Percentiles rank a stretch among this genome's conserved stretches.
Evolutionary conservation across 2,797 vertebrate genomes (phyloP).

Genomic region (Hemibagrus guttatus): DNA sequence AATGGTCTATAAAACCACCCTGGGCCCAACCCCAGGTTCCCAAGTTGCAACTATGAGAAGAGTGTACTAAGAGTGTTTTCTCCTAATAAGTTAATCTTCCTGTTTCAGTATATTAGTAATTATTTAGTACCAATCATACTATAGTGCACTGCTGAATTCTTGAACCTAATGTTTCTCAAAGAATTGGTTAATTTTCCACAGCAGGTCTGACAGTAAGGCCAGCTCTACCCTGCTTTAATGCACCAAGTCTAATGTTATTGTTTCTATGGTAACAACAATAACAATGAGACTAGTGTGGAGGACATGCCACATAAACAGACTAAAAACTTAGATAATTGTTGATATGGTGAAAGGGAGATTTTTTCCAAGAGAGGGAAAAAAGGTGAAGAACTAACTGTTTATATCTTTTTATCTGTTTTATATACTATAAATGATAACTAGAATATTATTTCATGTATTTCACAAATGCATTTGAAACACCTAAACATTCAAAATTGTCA

Average conservation of each 20-base stretch:
- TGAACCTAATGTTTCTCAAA: neutral
- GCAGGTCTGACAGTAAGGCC: neutral
- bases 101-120: neutral
- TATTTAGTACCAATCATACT: neutral
- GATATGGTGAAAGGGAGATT: too few relatives aligned
- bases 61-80: neutral
- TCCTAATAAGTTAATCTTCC: neutral
- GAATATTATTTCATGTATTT: neutral
- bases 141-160: neutral
- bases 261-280: neutral
- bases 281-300: neutral
- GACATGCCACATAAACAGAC: neutral
- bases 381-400: neutral
- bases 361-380: neutral
- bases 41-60: neutral
- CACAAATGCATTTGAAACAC: too few relatives aligned
- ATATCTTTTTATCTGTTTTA: neutral
- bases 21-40: too few relatives aligned
- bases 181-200: neutral
- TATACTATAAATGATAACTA: too few relatives aligned
- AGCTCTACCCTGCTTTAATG: neutral
- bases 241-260: neutral
- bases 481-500: neutral
- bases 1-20: too few relatives aligned
- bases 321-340: neutral